Conservation (phyloP, 2,797 vertebrate species). For the Streptopelia turtur region DNA sequence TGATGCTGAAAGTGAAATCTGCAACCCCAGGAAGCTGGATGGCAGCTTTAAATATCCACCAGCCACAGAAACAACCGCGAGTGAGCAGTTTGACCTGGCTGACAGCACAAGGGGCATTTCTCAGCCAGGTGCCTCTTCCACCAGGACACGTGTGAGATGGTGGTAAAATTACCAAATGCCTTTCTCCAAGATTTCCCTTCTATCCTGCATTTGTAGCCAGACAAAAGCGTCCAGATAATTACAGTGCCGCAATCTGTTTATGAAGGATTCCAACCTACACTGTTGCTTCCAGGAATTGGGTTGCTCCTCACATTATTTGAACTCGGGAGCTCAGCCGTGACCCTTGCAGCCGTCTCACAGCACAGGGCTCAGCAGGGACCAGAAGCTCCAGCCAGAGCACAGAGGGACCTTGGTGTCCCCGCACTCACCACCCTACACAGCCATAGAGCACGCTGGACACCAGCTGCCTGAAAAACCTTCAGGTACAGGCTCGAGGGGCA, state of each 20-base stretch:
- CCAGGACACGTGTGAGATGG: accelerated
- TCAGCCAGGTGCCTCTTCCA: background rate
- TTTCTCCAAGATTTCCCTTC: background rate
- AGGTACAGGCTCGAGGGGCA: background rate
- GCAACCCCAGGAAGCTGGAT: background rate
- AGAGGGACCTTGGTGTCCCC: background rate
- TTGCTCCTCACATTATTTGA: background rate
- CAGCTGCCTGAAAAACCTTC: background rate
- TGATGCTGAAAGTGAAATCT: background rate
- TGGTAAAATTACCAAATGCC: background rate
- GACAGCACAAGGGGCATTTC: background rate
- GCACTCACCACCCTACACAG: background rate
- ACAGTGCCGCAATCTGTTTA: background rate
- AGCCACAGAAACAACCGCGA: background rate
- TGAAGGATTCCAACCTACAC: background rate
- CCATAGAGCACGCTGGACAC: background rate
- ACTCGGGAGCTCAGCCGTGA: background rate
- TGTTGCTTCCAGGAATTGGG: background rate
- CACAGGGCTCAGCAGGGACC: background rate
- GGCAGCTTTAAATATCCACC: background rate
- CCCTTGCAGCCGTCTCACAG: background rate
- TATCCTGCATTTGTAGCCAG: background rate
- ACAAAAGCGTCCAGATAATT: background rate
- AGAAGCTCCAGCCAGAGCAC: background rate
- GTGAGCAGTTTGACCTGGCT: accelerated